Evolutionary conservation across 2,113 vertebrate genomes (phyloP).

Genomic region (Mesembrinibis cayennensis): DNA sequence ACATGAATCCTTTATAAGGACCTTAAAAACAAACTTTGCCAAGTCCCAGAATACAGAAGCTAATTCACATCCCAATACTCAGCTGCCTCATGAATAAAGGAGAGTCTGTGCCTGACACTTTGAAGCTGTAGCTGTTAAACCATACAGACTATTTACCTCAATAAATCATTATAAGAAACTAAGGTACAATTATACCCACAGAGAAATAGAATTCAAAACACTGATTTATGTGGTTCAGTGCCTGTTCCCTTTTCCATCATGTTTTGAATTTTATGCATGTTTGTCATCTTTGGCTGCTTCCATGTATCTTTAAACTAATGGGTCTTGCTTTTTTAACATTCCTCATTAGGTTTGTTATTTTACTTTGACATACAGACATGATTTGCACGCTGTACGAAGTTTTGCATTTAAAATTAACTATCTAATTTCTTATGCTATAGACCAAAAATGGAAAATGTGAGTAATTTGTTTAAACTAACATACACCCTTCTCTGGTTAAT

Average conservation of each 20-base stretch:
- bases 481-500: constrained; percentile 52
- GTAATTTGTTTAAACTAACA: constrained; percentile 70
- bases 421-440: constrained; percentile 70
- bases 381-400: constrained; percentile 75
- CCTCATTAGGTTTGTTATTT: constrained; percentile 82
- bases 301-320: constrained; percentile 82
- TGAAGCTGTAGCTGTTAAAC: constrained; percentile 86
- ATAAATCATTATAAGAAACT: constrained; percentile 89
- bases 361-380: constrained; percentile 76
- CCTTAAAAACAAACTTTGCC: constrained; percentile 84
- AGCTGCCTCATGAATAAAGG: constrained; percentile 84
- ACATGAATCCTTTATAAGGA: constrained; percentile 84
- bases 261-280: constrained; percentile 83
- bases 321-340: constrained; percentile 77
- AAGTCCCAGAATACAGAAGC: constrained; percentile 84
- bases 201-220: constrained; percentile 84
- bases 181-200: constrained; percentile 84
- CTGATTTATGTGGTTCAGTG: constrained; percentile 81
- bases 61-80: constrained; percentile 82
- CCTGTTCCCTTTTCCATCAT: constrained; percentile 78
- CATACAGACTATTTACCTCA: constrained; percentile 87
- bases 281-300: constrained; percentile 84
- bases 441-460: constrained; percentile 70
- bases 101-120: constrained; percentile 82
- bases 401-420: constrained; percentile 77